Evolutionary conservation across 2,113 vertebrate genomes (phyloP), one percentile per base, ranked within the genome.

Genomic region (Seriola aureovittata): DNA sequence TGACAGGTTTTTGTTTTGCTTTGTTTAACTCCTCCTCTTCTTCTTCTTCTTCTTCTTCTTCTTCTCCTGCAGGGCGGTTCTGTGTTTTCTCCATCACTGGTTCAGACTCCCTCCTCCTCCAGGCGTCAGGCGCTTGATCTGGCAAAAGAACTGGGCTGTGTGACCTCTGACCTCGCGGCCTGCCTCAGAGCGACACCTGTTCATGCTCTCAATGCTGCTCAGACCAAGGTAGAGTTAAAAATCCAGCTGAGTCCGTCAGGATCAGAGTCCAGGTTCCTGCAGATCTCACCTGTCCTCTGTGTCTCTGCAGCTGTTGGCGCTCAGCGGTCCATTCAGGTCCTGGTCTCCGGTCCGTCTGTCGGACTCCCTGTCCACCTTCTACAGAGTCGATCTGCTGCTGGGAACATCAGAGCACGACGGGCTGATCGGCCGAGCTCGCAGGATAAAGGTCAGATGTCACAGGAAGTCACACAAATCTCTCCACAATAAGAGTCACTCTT

Each of bases 401-500:
- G 92, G 92, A 12, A 90, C 90, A 0, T 91, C 91, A 0, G 79
- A 81, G 3, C 38, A 80, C 0, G 93, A 94, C 17, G 90, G 92
- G 0, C 80, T 94, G 80, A 91, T 94, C 60, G 34, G 58, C 78
- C 87, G 93, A 0, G 90, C 88, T 4, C 81, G 80, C 34, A 73
- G 54, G 69, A 85, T 94, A 32, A 93, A 94, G 93, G 93, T 94
- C 59, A 71, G 86, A 78, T 65, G 64, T 84, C 68, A 60, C 12
- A 0, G 11, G 17, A 50, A 5, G 1, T 12, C 5, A 52, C 50
- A 4, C 16, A 16, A 46, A 50, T 13, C 11, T 14, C 3, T 14
- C 44, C 44, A 14, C 14, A 16, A 48, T 17, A 17, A 48, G 29
- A 29, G 29, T 29, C 34, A 36, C 6, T 36, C 34, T 36, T 36